Conservation (phyloP, 2,113 vertebrate genomes). For the Xyliphius kryptos region DNA sequence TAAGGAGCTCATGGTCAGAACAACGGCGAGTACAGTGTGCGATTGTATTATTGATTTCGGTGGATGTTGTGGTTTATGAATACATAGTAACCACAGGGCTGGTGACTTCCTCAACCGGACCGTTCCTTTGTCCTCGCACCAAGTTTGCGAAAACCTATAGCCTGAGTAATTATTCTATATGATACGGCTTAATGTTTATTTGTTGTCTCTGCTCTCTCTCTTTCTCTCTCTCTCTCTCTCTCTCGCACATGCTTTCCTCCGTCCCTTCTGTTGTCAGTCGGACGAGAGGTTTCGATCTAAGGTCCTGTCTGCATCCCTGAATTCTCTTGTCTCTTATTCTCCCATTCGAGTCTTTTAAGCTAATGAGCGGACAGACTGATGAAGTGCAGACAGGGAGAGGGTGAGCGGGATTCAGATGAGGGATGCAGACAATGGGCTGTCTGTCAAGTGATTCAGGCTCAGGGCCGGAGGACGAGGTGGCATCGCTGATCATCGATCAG, state of each 20-base stretch:
- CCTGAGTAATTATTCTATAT: slow-evolving; percentile 29
- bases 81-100: not conserved
- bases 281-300: slow-evolving; percentile 25
- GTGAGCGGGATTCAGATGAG: slow-evolving; percentile 3
- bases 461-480: slow-evolving; percentile 12
- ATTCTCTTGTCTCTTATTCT: slow-evolving; percentile 42
- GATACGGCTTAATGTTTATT: slow-evolving; percentile 25
- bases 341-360: slow-evolving; percentile 44
- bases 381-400: slow-evolving; percentile 38
- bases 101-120: not conserved
- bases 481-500: slow-evolving; percentile 17
- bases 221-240: slow-evolving; percentile 8
- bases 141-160: slow-evolving; percentile 16
- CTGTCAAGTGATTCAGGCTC: slow-evolving; percentile 23
- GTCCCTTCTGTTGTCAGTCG: slow-evolving; percentile 3
- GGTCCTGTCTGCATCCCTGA: not conserved
- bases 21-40: not conserved
- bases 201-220: not conserved
- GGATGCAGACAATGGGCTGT: slow-evolving; percentile 28
- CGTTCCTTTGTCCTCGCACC: not conserved
- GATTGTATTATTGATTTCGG: slow-evolving; percentile 14
- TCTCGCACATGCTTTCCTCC: not conserved
- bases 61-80: slow-evolving; percentile 7
- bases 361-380: slow-evolving; percentile 51
- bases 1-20: not conserved